These are phyloP conservation scores for Eulithis prunata DNA, from an alignment of 2,888 invertebrate genomes.

Conservation along the genomic window DNA sequence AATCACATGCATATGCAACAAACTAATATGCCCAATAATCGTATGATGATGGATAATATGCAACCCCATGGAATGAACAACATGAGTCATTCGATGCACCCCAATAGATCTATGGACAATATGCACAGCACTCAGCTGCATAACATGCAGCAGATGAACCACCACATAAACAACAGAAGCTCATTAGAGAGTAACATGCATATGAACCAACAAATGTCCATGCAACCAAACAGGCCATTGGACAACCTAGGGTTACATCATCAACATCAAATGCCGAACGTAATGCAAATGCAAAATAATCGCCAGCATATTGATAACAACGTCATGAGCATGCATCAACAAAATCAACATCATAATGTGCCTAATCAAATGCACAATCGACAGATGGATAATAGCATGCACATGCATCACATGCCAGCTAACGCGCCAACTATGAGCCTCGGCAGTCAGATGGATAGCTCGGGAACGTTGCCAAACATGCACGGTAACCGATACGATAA, in stretches of 20 bases:
- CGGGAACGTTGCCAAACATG: slow-evolving; percentile 65
- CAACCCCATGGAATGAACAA: slow-evolving; percentile 72
- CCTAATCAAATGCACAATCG: slow-evolving; percentile 77
- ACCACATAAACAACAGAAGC: slow-evolving; percentile 69
- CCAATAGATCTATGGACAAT: slow-evolving; percentile 72
- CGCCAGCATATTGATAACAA: slow-evolving; percentile 71
- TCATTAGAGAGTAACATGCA: slow-evolving; percentile 76
- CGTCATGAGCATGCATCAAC: slow-evolving; percentile 75
- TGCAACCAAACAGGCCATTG: slow-evolving; percentile 75
- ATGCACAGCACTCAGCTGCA: slow-evolving; percentile 75
- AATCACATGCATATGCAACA: slow-evolving; percentile 80
- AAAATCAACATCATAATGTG: slow-evolving; percentile 48
- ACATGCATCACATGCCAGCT: slow-evolving; percentile 77
- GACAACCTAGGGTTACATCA: slow-evolving; percentile 73
- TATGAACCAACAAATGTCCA: slow-evolving; percentile 72
- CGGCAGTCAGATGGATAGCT: slow-evolving; percentile 70
- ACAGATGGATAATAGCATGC: slow-evolving; percentile 73
- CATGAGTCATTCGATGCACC: slow-evolving; percentile 71
- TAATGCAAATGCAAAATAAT: slow-evolving; percentile 78
- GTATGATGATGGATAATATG: slow-evolving; percentile 78
- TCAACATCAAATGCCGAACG: slow-evolving; percentile 77
- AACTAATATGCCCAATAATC: slow-evolving; percentile 73
- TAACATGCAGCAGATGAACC: slow-evolving; percentile 76
- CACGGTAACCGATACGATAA: slow-evolving; percentile 74
- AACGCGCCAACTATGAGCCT: slow-evolving; percentile 66